Base-by-base conservation (phyloP, 2,797 vertebrate genomes). In the Delichon dasypus region DNA sequence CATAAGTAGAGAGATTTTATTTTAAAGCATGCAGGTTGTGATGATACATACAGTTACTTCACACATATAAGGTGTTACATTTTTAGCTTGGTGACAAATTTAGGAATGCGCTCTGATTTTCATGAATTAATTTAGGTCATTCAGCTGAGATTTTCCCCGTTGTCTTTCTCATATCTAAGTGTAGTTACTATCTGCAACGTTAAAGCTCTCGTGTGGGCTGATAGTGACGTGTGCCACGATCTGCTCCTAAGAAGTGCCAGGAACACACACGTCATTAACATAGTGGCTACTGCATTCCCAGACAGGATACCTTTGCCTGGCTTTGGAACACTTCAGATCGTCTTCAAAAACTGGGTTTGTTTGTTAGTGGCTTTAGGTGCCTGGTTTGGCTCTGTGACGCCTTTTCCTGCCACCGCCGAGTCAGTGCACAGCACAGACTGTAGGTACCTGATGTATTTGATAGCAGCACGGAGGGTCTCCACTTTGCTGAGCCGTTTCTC, bases 401-500 rank as follows among this genome's bases (percentile, higher is more conserved):
- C 91, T 61, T 81, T 80, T 47, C 90, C 90, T 55, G 79, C 40
- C 50, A 64, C 65, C 5, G 29, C 25, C 29, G 95, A 50, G 36
- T 92, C 93, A 10, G 78, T 45, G 67, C 55, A 89, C 44, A 98
- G 96, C 55, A 98, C 84, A 23, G 98, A 97, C 73, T 98, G 98
- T 1, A 98, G 97, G 79, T 97, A 92, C 17, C 67, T 76, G 10
- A 98, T 98, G 91, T 98, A 98, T 58, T 95, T 98, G 68, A 98
- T 98, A 4, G 98, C 98, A n/a, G 98, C 98, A 78, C 97, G 94
- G 32, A 98, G 98, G 0, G 98, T 98, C 91, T 98, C 98, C 70
- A 98, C 98, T 87, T 98, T 98, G 96, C 98, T 98, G 87, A 98
- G 98, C 26, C 98, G 93, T 26, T 98, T 98, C 80, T 98, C 98